Conservation (phyloP, 2,113 vertebrate species). For the Apteryx mantelli region DNA sequence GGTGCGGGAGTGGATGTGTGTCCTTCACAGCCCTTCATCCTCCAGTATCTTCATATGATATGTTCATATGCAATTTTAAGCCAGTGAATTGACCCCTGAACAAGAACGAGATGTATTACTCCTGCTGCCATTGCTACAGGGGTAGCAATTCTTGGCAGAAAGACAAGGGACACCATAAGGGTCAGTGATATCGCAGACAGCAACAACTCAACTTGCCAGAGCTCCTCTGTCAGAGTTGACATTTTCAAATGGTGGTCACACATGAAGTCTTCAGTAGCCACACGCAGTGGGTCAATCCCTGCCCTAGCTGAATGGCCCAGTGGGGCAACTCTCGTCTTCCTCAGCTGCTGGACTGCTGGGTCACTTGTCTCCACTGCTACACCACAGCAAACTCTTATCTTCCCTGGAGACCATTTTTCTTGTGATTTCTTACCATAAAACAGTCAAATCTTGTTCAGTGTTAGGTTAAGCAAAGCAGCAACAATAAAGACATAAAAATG, state of each 20-base stretch:
- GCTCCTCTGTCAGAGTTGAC: not conserved
- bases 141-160: not conserved
- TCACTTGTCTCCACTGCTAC: not conserved
- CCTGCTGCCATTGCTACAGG: not conserved
- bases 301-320: not conserved
- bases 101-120: not conserved
- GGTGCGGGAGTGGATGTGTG: not conserved
- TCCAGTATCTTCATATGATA: not conserved
- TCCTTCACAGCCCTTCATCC: not conserved
- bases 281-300: accelerated
- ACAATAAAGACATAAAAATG: not conserved
- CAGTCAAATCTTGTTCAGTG: not conserved
- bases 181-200: not conserved
- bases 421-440: slow-evolving; percentile 26
- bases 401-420: not conserved
- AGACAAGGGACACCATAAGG: not conserved
- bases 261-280: not conserved
- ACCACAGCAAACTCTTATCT: not conserved
- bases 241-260: not conserved
- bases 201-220: not conserved
- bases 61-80: not conserved
- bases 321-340: not conserved
- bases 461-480: slow-evolving; percentile 4
- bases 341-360: not conserved
- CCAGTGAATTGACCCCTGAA: not conserved